Evolutionary conservation across 2,888 invertebrate species (phyloP).

Genomic region (Eilema depressum): DNA sequence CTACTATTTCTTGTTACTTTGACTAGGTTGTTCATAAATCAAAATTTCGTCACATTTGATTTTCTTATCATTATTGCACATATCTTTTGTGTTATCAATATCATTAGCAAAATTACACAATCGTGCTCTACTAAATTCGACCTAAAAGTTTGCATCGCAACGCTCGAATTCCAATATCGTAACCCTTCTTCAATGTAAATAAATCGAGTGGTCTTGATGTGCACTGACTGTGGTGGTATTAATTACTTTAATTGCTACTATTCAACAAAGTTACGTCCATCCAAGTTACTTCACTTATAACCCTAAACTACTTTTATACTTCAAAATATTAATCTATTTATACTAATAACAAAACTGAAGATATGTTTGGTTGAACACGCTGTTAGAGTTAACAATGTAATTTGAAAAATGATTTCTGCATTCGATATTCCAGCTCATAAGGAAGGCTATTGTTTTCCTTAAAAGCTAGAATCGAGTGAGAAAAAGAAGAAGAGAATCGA

Average conservation of each 20-base stretch:
- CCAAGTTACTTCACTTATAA: neutral
- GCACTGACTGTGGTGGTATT: neutral
- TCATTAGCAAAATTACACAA: neutral
- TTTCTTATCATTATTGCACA: neutral
- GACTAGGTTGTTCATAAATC: neutral
- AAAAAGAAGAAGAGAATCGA: too few relatives aligned
- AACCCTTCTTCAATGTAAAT: neutral
- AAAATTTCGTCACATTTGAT: neutral
- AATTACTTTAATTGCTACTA: slow-evolving; percentile 1
- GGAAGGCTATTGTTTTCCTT: neutral
- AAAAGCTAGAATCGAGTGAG: neutral
- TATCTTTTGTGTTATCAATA: neutral
- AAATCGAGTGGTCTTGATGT: neutral
- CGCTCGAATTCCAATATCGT: neutral
- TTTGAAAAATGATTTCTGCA: too few relatives aligned
- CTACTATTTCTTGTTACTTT: neutral
- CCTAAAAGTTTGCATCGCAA: neutral
- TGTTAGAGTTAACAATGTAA: neutral
- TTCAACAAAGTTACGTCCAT: neutral
- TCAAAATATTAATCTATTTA: neutral
- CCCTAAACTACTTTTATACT: neutral
- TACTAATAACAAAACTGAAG: too few relatives aligned
- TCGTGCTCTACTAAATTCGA: neutral
- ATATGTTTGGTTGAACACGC: too few relatives aligned
- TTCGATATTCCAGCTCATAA: too few relatives aligned